Percentiles rank a stretch among this genome's conserved stretches.
Conservation (phyloP, 2,797 vertebrate species). For the Rhabdomys pumilio region DNA sequence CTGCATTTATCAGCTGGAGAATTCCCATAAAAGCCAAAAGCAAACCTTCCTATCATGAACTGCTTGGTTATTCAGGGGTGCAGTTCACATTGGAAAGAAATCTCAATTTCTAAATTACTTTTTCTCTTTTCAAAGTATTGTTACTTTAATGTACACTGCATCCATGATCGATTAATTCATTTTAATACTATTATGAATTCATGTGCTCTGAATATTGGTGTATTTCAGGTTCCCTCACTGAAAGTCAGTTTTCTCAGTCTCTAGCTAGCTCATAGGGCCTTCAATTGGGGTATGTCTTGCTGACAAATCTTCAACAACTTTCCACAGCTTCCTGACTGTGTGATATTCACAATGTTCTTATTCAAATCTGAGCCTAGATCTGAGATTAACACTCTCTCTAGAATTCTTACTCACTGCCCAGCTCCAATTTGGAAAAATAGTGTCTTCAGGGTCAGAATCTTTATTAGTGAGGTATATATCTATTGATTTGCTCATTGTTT, state of each 20-base stretch:
- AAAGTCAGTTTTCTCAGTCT: neutral
- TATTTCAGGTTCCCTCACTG: neutral
- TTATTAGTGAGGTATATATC: neutral
- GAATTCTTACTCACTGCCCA: neutral
- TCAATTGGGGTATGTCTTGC: neutral
- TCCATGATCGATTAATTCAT: neutral
- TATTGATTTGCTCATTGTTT: slow-evolving; percentile 16
- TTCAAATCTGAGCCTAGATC: neutral
- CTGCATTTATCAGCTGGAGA: neutral
- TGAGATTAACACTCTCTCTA: neutral
- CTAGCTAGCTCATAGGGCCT: neutral
- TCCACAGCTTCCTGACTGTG: neutral
- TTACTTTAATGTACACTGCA: neutral
- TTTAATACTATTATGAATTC: slow-evolving; percentile 31
- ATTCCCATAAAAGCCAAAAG: neutral
- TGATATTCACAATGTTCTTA: neutral
- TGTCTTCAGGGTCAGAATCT: slow-evolving; percentile 33
- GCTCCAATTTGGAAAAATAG: neutral
- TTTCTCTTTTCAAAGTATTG: slow-evolving; percentile 48
- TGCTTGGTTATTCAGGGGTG: neutral
- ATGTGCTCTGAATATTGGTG: neutral
- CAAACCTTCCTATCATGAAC: neutral
- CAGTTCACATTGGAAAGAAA: neutral
- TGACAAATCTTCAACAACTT: neutral
- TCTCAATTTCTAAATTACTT: neutral